phyloP scores from a whole-genome alignment of 1,140 invertebrate genomes.

The Acromyrmex charruanus region DNA sequence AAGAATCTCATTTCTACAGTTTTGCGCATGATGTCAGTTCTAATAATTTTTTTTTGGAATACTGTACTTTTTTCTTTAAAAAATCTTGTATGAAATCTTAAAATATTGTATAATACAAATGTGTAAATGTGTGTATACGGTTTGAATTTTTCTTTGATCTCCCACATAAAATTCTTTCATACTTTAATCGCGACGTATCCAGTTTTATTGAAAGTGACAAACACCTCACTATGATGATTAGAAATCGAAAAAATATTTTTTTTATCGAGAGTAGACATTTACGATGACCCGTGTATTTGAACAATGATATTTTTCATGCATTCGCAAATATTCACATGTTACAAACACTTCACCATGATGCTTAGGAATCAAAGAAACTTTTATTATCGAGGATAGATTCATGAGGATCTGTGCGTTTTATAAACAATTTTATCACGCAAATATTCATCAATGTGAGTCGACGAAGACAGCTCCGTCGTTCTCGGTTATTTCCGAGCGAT shows the following conservation, averaged over 20 bases:
- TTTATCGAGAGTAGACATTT: not conserved
- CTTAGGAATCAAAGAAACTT: not conserved
- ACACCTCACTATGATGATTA: not conserved
- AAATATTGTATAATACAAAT: not conserved
- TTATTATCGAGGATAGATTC: not conserved
- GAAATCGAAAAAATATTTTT: not conserved
- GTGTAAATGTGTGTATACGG: not conserved
- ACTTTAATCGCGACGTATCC: not conserved
- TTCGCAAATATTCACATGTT: not conserved
- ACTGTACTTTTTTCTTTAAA: not conserved
- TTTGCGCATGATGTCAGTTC: not conserved
- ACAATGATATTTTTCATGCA: not conserved
- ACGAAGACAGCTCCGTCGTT: not conserved
- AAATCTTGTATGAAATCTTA: not conserved
- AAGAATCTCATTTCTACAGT: not conserved
- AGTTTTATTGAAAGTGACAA: conserved; percentile 7
- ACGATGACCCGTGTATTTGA: not conserved
- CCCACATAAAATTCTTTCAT: not conserved
- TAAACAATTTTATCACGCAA: not conserved
- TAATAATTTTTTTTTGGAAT: conserved; percentile 6
- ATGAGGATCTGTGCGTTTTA: not conserved
- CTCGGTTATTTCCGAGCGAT: conserved; percentile 18
- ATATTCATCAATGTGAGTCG: not conserved
- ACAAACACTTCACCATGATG: not conserved
- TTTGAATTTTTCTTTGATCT: not conserved